These are phyloP conservation scores for Rhyacophila brunnea DNA, from an alignment of 1,140 invertebrate genomes.

Conservation along the genomic window DNA sequence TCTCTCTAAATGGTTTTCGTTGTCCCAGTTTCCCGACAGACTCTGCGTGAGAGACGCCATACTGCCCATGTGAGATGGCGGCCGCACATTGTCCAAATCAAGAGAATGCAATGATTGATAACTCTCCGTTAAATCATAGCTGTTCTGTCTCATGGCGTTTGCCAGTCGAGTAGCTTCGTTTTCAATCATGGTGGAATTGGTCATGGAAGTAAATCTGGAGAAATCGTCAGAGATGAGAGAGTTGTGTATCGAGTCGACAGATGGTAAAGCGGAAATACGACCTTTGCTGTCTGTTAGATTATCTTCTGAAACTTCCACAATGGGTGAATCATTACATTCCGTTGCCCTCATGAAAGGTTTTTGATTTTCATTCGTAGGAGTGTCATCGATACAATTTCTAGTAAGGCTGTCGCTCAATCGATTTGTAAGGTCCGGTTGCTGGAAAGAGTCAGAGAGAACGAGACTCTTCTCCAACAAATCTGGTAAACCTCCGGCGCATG, in stretches of 20 bases:
- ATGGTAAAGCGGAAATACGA: neutral
- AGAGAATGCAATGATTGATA: constrained; percentile 52
- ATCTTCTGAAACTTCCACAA: neutral
- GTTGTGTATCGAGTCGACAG: neutral
- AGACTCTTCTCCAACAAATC: constrained; percentile 50
- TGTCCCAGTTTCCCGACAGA: constrained; percentile 52
- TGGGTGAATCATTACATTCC: neutral
- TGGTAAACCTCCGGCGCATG: constrained; percentile 37
- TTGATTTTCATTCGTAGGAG: constrained; percentile 23
- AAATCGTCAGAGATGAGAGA: constrained; percentile 1
- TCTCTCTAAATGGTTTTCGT: constrained; percentile 39
- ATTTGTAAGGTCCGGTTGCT: constrained; percentile 45
- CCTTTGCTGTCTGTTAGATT: neutral
- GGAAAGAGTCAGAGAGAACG: constrained; percentile 35
- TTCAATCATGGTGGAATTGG: constrained; percentile 54
- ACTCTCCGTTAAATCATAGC: constrained; percentile 57
- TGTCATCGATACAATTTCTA: constrained; percentile 12
- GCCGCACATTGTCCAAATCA: constrained; percentile 74
- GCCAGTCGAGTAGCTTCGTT: constrained; percentile 71
- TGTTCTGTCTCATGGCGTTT: constrained; percentile 63
- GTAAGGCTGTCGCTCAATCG: constrained; percentile 24
- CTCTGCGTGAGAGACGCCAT: constrained; percentile 62
- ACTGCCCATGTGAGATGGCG: constrained; percentile 74
- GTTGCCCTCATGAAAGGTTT: neutral
- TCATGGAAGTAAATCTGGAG: constrained; percentile 15